Conservation (phyloP, 92 coral and sea anemone species). For the Zoanthus sansibaricus region DNA sequence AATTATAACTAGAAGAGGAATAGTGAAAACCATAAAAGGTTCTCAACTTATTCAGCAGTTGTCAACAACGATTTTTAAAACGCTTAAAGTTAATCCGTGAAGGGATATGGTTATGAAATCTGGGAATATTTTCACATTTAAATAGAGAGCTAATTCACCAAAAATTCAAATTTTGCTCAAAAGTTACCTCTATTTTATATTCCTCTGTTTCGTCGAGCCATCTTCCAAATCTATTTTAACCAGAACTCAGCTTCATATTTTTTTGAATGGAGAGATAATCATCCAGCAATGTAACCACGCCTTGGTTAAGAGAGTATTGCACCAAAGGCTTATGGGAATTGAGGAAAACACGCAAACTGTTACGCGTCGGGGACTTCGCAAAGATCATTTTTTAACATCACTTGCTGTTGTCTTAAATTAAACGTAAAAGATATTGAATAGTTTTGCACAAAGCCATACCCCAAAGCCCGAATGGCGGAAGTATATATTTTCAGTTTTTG, state of each 20-base stretch:
- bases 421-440: too few species aligned
- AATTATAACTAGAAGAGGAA: neutral
- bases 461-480: too few species aligned
- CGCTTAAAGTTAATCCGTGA: constrained; percentile 14
- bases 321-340: constrained; percentile 37
- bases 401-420: too few species aligned
- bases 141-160: neutral
- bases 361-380: too few species aligned
- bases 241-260: neutral
- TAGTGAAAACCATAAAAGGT: neutral
- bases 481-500: too few species aligned
- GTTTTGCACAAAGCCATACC: too few species aligned
- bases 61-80: constrained; percentile 29
- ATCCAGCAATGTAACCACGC: constrained; percentile 35
- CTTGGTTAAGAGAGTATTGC: neutral
- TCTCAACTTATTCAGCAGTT: neutral
- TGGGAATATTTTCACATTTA: constrained; percentile 1
- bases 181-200: neutral
- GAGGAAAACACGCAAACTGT: neutral
- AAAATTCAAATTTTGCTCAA: neutral
- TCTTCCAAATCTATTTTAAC: neutral
- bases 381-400: too few species aligned
- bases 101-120: neutral
- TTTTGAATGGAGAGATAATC: neutral
- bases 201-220: neutral